Evolutionary conservation across 2,888 invertebrate species (phyloP).

Genomic region (Aporophyla lueneburgensis): DNA sequence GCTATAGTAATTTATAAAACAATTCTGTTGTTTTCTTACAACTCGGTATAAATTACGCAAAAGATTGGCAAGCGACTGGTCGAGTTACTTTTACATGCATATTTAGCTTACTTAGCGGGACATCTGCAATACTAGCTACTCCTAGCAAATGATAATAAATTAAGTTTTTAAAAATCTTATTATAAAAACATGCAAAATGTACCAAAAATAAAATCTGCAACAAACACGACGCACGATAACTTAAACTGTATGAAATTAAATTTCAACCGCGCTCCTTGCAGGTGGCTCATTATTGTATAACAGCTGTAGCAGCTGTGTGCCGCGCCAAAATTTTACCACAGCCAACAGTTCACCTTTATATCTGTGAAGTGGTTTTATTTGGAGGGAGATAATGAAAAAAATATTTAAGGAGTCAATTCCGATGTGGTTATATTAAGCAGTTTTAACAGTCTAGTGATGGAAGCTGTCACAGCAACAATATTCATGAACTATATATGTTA

Average conservation of each 20-base stretch:
- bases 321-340: slow-evolving; percentile 77
- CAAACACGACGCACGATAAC: slow-evolving; percentile 61
- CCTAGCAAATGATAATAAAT: neutral
- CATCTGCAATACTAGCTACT: no score
- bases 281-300: slow-evolving; percentile 67
- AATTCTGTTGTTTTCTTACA: no score
- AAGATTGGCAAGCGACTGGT: neutral
- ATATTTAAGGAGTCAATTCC: slow-evolving; percentile 3
- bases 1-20: no score
- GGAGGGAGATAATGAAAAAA: slow-evolving; percentile 37
- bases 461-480: neutral
- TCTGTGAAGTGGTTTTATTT: slow-evolving; percentile 35
- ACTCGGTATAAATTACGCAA: neutral
- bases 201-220: slow-evolving; percentile 32
- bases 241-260: slow-evolving; percentile 63
- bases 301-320: slow-evolving; percentile 70
- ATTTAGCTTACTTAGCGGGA: neutral
- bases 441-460: neutral
- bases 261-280: slow-evolving; percentile 67
- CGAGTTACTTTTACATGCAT: neutral
- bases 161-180: neutral
- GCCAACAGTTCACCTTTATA: slow-evolving; percentile 61
- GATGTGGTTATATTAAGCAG: neutral
- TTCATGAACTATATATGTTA: neutral
- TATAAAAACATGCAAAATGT: neutral